Base-by-base conservation (phyloP, 2,113 vertebrate species). In the Narcine bancroftii region DNA sequence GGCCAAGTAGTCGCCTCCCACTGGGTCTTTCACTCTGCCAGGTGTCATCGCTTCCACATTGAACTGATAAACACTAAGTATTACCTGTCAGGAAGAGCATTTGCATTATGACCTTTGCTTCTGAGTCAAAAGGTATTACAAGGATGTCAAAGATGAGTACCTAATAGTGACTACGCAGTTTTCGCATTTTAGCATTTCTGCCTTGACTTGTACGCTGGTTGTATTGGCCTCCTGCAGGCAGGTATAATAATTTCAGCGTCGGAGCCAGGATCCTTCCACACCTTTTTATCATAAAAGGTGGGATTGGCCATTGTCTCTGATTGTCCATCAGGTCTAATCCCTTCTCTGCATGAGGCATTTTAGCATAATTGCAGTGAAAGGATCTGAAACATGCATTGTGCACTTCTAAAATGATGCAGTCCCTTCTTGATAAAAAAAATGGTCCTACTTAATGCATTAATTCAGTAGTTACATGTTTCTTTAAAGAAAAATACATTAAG, bases 21-120 rank as follows among this genome's bases (percentile, higher is more conserved):
- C 94, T 87, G 96, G 95, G 97, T 96, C 94, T 96, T 97, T 96
- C 96, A 97, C 96, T 96, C 97, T 96, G 96, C 95, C 94, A 96
- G 96, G 96, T 96, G 96, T 96, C 95, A 77, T 93, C 95, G 95
- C 95, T 95, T 95, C 95, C 95, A 94, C 0, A 69, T 94, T 95
- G 96, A 96, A 96, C 89, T 95, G 93, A 95, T 96, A 96, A 97
- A 96, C 96, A 96, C 96, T 96, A 96, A 97, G 95, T 94, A 94
- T 94, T 96, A 95, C 94, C 95, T 95, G 95, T 95, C 95, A 93
- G 95, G 94, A 56, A 94, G 95, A 95, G 95, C 96, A 94, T 96
- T 95, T 95, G 93, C 93, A 94, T 94, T 94, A 92, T 93, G 94
- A 92, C 92, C 94, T 94, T 93, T 93, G 94, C 92, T 93, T 95